Conservation (phyloP, 2,113 vertebrate species). For the Pungitius pungitius region DNA sequence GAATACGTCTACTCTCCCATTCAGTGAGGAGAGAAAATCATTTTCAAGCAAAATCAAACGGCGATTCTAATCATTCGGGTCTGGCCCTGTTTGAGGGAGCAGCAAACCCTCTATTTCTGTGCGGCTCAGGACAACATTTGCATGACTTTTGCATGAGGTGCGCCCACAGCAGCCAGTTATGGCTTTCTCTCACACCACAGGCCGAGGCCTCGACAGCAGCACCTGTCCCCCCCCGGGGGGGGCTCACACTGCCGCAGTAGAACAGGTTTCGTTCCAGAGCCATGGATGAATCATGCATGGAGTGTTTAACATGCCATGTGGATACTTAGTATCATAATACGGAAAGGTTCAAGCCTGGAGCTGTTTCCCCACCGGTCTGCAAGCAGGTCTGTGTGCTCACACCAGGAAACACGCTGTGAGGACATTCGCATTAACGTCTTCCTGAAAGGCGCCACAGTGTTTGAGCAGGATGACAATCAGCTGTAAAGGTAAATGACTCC, state of each 20-base stretch:
- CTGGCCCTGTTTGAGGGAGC: not conserved
- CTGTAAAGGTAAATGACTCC: not conserved
- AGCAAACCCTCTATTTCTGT: not conserved
- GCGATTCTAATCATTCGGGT: not conserved
- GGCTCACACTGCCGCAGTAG: constrained; percentile 14
- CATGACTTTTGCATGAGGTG: constrained; percentile 71
- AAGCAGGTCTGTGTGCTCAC: not conserved
- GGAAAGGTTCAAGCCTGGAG: not conserved
- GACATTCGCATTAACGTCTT: not conserved
- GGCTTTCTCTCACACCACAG: constrained; percentile 38
- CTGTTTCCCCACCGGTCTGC: not conserved
- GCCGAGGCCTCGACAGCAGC: not conserved
- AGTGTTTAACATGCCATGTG: not conserved
- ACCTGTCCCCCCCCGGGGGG: constrained; percentile 1
- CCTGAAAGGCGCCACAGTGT: not conserved
- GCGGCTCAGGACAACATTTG: constrained; percentile 48
- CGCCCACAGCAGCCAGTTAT: constrained; percentile 54
- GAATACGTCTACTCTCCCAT: not conserved
- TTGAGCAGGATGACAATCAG: not conserved
- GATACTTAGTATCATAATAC: not conserved
- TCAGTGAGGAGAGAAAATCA: not conserved
- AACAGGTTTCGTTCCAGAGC: not conserved
- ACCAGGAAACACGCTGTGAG: constrained; percentile 3
- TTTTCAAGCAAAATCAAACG: not conserved
- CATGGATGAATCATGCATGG: not conserved